Evolutionary conservation across 1,140 invertebrate species (phyloP), one percentile per base, ranked within the genome.

Genomic region (Prorops nasuta): DNA sequence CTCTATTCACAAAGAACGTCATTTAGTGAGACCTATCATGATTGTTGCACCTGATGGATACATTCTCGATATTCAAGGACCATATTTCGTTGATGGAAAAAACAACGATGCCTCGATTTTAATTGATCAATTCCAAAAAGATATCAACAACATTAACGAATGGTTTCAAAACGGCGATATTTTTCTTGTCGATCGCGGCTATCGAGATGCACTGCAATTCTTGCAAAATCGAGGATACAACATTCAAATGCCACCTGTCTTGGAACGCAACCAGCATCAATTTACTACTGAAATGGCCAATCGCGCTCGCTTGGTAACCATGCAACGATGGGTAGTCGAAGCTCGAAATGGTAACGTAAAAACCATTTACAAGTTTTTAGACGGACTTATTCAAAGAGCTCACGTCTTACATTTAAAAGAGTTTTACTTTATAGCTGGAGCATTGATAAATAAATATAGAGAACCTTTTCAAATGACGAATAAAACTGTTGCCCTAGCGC

Each of bases 61-160:
- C 36, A 58, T 64, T 18, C 31, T 61, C 15, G 31, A 44, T 35
- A 31, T 50, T 15, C 43, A 37, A 7, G 50, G 59, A 31, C 14
- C 48, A 14, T 64, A 56, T 38, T 58, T 41, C 35, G 46, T 51
- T 18, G 48, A 58, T 17, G 31, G 36, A n/a, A 16, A 14, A 1
- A 51, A 64, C 22, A 64, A 64, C 31, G 55, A 60, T 36, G 55
- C 61, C 17, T 15, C 28, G 2, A 54, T 63, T 10, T 19, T 60
- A 1, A 19, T 22, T 7, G 28, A 45, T 42, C 39, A 45, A 17
- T 51, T 57, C 4, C 3, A 39, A 38, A 18, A 28, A 17, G 32
- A 48, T 19, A 14, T 3, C 22, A 14, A 42, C n/a, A 32, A 35
- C 12, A 40, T 60, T 9, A 38, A 22, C 14, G 14, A 24, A 12